Evolutionary conservation across 35 echinoderm and acorn worm genomes (phyloP).

Genomic region (Acanthaster planci): DNA sequence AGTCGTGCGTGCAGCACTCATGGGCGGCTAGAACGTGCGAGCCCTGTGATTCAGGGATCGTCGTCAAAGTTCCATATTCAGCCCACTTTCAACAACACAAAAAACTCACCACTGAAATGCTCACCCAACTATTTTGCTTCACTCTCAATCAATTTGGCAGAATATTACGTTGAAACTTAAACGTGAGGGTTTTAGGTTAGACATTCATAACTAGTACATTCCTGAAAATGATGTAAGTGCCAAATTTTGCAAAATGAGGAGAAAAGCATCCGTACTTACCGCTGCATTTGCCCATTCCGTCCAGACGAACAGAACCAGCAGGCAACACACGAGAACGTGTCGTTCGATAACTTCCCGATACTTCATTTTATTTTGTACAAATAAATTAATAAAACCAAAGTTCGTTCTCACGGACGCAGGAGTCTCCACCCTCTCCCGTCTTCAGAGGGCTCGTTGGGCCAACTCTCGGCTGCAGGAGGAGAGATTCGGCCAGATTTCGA

Average conservation of each 20-base stretch:
- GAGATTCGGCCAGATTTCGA: not conserved
- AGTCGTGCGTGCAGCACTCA: too few species aligned
- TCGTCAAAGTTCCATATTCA: not conserved
- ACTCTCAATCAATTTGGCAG: too few species aligned
- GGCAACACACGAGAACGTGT: slow-evolving; percentile 58
- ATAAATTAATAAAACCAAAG: not conserved
- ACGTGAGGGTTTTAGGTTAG: too few species aligned
- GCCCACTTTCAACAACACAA: not conserved
- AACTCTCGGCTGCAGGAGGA: not conserved
- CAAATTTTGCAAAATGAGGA: not conserved
- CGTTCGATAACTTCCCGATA: slow-evolving; percentile 76
- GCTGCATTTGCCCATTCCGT: slow-evolving; percentile 69
- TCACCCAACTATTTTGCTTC: too few species aligned
- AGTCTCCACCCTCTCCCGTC: slow-evolving; percentile 30
- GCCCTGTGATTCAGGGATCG: not conserved
- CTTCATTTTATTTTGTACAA: slow-evolving; percentile 67
- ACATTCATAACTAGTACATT: too few species aligned
- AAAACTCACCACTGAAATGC: too few species aligned
- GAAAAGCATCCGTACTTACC: slow-evolving; percentile 37
- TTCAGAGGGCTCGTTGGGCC: not conserved
- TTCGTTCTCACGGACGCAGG: slow-evolving; percentile 4
- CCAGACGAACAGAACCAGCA: slow-evolving; percentile 52
- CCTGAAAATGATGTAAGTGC: not conserved
- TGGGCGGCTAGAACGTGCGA: too few species aligned
- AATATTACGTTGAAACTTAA: too few species aligned